Conservation (phyloP, 1,140 invertebrate genomes). For the Trichonephila inaurata region DNA sequence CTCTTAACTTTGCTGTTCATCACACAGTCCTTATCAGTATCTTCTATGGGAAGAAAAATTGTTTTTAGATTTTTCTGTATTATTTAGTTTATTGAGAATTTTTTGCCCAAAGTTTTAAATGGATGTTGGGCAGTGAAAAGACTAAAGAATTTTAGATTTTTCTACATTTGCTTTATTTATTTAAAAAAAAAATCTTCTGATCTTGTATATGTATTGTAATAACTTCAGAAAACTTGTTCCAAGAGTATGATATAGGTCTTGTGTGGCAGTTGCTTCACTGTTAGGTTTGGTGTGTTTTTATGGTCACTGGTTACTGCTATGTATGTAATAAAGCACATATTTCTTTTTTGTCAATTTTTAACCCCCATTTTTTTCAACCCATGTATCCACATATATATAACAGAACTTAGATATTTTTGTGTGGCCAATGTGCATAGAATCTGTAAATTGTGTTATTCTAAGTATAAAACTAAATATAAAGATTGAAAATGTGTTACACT, state of each 20-base stretch:
- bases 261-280: constrained; percentile 75
- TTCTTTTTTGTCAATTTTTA: constrained; percentile 71
- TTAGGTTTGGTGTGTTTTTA: constrained; percentile 76
- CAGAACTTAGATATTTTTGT: constrained; percentile 76
- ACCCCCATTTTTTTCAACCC: constrained; percentile 42
- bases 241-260: constrained; percentile 72
- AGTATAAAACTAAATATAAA: constrained; percentile 50
- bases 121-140: constrained; percentile 32
- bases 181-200: constrained; percentile 68
- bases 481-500: constrained; percentile 43
- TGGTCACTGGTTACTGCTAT: constrained; percentile 76
- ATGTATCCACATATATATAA: constrained; percentile 68
- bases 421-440: constrained; percentile 71
- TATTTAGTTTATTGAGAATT: constrained; percentile 42
- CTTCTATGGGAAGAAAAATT: constrained; percentile 55
- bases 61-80: constrained; percentile 35
- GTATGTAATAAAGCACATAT: constrained; percentile 75
- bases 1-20: constrained; percentile 63
- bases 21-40: constrained; percentile 60
- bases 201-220: constrained; percentile 71
- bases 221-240: constrained; percentile 65
- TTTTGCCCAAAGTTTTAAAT: neutral
- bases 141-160: constrained; percentile 72
- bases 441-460: constrained; percentile 74
- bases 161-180: constrained; percentile 74